A percentile compares a stretch with the other conserved stretches of the same genome.
Evolutionary conservation across 37 sponge, comb jelly and placozoan genomes (phyloP).

Genomic region (Eunapius fragilis): DNA sequence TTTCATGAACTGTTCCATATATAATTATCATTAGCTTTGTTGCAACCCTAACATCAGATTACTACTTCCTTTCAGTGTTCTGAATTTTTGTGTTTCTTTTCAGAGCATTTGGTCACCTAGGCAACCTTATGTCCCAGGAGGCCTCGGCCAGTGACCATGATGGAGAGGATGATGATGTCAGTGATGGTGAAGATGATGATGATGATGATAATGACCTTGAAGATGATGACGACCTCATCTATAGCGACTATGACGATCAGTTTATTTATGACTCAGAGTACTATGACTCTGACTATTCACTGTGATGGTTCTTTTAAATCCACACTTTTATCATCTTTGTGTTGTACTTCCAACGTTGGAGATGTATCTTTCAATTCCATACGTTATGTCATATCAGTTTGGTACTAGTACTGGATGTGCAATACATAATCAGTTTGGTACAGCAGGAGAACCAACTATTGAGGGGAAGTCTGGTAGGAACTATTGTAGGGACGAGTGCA

Average conservation of each 20-base stretch:
- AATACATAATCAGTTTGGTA: too few species aligned
- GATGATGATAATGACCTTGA: conserved; percentile 17
- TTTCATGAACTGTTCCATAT: background rate
- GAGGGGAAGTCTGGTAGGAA: too few species aligned
- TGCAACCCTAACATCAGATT: too few species aligned
- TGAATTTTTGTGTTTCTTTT: background rate
- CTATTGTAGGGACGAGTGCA: too few species aligned
- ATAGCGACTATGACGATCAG: conserved; percentile 10
- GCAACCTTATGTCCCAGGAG: too few species aligned
- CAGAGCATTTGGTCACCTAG: too few species aligned
- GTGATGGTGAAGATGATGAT: conserved; percentile 12
- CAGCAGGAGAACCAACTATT: too few species aligned
- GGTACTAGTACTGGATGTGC: too few species aligned
- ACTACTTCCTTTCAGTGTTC: background rate
- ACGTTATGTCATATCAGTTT: too few species aligned
- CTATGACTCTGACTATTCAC: conserved; percentile 2
- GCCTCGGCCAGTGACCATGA: background rate
- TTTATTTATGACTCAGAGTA: conserved; percentile 5
- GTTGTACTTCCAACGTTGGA: too few species aligned
- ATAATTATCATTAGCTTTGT: too few species aligned
- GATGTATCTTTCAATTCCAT: too few species aligned
- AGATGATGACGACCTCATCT: background rate
- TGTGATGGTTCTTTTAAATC: conserved; percentile 37
- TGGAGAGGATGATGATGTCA: background rate
- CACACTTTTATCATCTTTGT: conserved; percentile 28